Evolutionary conservation across 2,797 vertebrate species (phyloP), one percentile per base, ranked within the genome.

Genomic region (Tympanoctomys barrerae): DNA sequence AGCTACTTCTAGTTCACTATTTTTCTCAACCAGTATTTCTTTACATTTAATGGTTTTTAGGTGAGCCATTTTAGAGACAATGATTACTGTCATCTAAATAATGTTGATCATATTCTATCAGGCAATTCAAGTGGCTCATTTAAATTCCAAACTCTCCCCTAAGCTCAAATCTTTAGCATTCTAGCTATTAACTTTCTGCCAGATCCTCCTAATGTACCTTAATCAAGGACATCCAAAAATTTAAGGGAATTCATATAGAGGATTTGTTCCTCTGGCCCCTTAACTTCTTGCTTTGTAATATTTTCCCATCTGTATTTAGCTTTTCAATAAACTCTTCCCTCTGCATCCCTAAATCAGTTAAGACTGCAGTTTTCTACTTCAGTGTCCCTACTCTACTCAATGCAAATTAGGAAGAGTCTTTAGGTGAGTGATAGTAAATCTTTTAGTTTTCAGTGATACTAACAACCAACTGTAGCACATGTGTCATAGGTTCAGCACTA

Each of bases 91-190:
- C 21, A 75, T 49, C 59, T 71, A 84, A 64, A 62, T 87, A 83
- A 22, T 94, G n/a, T 92, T 88, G 26, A 31, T 83, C 62, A 57
- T 90, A 36, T 82, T 90, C 26, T 83, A 77, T 24, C 13, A 86
- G 92, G n/a, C 68, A 82, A 87, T 89, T 94, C 61, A 64, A 77
- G 36, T 81, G 42, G 16, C 26, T 80, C 80, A 39, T 5, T 71
- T 52, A 24, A 42, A 70, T 52, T 75, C 59, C 54, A 82, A 77
- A 64, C 36, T 75, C 18, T 81, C 7, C 10, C 24, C 31, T 75
- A 77, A 90, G 90, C 28, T 64, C 62, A 33, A 42, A 42, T 57
- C 66, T 70, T 88, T 3, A 14, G 24, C 31, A 22, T 88, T 88
- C 42, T 59, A 92, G 8, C 24, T 75, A 2, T 66, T 85, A 12